Conservation (phyloP, 1,140 invertebrate species). For the Drosophila nigrodunni region DNA sequence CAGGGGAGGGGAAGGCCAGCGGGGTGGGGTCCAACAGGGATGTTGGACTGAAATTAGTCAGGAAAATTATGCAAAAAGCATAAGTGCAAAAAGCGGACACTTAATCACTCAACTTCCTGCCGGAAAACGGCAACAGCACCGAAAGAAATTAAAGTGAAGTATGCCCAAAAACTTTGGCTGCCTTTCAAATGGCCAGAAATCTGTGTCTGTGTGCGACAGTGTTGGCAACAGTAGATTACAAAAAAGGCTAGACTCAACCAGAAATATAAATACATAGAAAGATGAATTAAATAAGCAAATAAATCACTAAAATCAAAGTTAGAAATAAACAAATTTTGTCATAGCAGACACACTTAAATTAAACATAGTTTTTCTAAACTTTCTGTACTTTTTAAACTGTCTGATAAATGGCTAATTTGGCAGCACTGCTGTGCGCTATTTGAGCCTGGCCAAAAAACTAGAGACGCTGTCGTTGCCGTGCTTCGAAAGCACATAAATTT, state of each 20-base stretch:
- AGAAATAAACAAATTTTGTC: too few relatives aligned
- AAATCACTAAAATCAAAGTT: too few relatives aligned
- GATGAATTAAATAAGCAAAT: too few relatives aligned
- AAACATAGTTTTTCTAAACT: too few relatives aligned
- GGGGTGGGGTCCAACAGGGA: not conserved
- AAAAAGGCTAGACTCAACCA: too few relatives aligned
- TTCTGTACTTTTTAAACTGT: too few relatives aligned
- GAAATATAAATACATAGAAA: too few relatives aligned
- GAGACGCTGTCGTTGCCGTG: constrained; percentile 28
- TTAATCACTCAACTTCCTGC: constrained; percentile 78
- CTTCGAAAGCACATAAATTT: constrained; percentile 81
- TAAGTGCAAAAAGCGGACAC: constrained; percentile 77
- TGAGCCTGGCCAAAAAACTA: constrained; percentile 40
- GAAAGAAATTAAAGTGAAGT: constrained; percentile 77
- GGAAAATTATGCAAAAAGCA: constrained; percentile 70
- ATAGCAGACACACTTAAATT: too few relatives aligned
- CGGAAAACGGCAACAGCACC: constrained; percentile 43
- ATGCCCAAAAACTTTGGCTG: constrained; percentile 69
- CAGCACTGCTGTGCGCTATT: too few relatives aligned
- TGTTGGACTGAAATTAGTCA: constrained; percentile 51
- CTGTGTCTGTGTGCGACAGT: too few relatives aligned
- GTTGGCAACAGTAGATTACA: too few relatives aligned
- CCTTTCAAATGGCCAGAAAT: constrained; percentile 57
- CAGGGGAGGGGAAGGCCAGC: not conserved
- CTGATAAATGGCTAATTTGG: too few relatives aligned